Base-by-base conservation (phyloP, 1,140 invertebrate species). In the Macrobrachium nipponense region DNA sequence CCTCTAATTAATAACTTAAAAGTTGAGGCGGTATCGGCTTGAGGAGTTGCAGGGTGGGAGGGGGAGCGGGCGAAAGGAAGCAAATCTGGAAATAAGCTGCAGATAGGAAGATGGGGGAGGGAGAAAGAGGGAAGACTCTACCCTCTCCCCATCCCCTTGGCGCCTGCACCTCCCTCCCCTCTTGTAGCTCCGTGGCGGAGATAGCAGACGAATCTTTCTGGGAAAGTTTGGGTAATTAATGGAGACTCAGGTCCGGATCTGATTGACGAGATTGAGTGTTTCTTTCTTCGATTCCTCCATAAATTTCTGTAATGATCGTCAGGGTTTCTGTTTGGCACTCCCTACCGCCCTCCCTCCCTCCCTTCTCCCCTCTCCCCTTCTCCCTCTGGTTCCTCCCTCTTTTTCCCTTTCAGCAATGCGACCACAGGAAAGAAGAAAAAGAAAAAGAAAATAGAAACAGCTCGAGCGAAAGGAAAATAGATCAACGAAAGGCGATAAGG, bases 251-350 rank as follows among this genome's bases (percentile, higher is more conserved):
- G 59, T 75, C 72, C 73, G 72, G 81, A 76, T 83, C 73, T 76
- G 81, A 83, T 83, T 83, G 81, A 66, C 59, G 70, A 60, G 72
- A 77, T 83, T n/a, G 72, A 83, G 23, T 75, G 81, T 58, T 76
- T 36, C 81, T 83, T 76, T 75, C 73, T 83, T 61, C 14, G 60
- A 83, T 51, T 82, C 81, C 44, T 64, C 73, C 81, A 76, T 77
- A 83, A 83, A 83, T 77, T 83, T 83, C 58, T n/a, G 81, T 83
- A 83, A 83, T 76, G 73, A 83, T 60, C 76, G 51, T 20, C 70
- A 59, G 17, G 76, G 17, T 20, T 58, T 17, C 10, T 80, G 20
- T 60, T 36, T 78, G 58, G 80, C 61, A 60, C n/a, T 51, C 20
- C 36, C 10, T 27, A 18, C 66, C 12, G 11, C n/a, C 60, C 58